phyloP scores from a whole-genome alignment of 1,140 invertebrate genomes.

The Monochamus saltuarius region DNA sequence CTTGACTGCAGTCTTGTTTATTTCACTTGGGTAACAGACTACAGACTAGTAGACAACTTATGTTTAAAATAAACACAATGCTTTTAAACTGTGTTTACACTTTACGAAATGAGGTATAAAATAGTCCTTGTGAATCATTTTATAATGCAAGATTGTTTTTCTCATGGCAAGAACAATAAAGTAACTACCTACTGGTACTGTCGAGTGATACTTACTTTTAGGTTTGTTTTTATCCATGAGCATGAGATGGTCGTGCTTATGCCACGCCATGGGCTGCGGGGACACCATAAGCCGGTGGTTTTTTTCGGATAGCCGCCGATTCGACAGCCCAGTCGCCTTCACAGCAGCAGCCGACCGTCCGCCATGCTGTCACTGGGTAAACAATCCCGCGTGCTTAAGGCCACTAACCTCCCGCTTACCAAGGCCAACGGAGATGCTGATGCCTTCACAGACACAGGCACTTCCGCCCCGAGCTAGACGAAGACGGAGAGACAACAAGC shows the following conservation, averaged over 20 bases:
- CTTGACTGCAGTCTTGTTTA: no score
- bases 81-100: no score
- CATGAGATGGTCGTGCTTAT: conserved; percentile 72
- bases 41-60: no score
- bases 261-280: conserved; percentile 64
- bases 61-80: no score
- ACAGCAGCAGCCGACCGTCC: conserved; percentile 8
- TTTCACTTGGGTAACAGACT: no score
- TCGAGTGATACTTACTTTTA: conserved; percentile 61
- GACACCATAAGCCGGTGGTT: conserved; percentile 14
- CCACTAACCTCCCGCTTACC: conserved; percentile 48
- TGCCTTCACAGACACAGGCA: conserved; percentile 36
- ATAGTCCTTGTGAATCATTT: no score
- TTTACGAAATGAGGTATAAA: no score
- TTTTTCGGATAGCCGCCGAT: conserved; percentile 22
- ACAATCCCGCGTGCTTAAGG: conserved; percentile 48
- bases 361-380: conserved; percentile 43
- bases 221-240: conserved; percentile 71
- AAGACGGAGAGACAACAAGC: conserved; percentile 41
- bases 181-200: no score
- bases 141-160: no score
- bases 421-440: conserved; percentile 42
- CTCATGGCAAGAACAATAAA: no score
- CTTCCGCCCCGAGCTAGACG: conserved; percentile 36
- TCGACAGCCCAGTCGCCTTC: conserved; percentile 13